Evolutionary conservation across 2,888 invertebrate species (phyloP).

Genomic region (Cheilosia urbana): DNA sequence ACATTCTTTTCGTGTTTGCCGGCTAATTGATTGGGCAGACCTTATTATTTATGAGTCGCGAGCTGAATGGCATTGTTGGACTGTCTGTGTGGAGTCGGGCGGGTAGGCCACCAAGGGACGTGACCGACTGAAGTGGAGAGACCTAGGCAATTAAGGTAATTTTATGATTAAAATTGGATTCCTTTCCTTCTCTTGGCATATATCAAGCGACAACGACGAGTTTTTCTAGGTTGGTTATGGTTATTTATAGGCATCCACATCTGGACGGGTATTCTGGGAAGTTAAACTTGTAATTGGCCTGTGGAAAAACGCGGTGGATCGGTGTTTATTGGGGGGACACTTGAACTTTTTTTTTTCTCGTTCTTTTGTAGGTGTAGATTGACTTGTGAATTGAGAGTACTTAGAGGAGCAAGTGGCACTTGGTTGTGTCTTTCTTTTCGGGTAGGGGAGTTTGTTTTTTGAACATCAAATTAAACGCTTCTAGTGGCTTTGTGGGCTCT

Average conservation of each 20-base stretch:
- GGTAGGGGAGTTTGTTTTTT: not conserved
- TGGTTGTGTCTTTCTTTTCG: not conserved
- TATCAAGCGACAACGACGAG: constrained; percentile 28
- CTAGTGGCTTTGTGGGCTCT: not conserved
- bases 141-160: constrained; percentile 66
- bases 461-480: not conserved
- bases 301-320: not conserved
- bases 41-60: constrained; percentile 70
- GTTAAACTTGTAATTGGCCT: constrained; percentile 36
- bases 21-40: constrained; percentile 70
- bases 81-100: constrained; percentile 5
- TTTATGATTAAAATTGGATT: constrained; percentile 69
- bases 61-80: constrained; percentile 19
- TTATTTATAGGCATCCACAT: constrained; percentile 58
- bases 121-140: constrained; percentile 3
- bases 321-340: not conserved
- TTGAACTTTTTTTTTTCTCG: not conserved
- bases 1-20: constrained; percentile 69
- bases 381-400: constrained; percentile 3
- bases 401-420: constrained; percentile 14
- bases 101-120: constrained; percentile 5
- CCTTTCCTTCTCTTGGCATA: constrained; percentile 24
- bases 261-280: constrained; percentile 62
- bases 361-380: constrained; percentile 12
- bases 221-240: constrained; percentile 46